These are phyloP conservation scores for Cylas formicarius DNA, from an alignment of 1,140 invertebrate genomes.

Conservation along the genomic window DNA sequence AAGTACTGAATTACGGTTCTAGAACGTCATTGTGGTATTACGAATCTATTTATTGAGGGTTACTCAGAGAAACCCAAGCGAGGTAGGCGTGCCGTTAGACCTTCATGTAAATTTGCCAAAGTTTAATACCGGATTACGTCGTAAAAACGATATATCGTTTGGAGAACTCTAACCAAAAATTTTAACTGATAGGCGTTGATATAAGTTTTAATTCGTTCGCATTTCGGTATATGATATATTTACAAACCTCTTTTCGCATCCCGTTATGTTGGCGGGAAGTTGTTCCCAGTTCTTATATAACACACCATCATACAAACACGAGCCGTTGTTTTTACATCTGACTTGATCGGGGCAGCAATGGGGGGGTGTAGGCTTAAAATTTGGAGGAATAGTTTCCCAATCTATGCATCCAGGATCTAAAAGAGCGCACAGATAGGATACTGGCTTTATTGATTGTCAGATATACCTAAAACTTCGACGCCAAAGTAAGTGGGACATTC, in stretches of 20 bases:
- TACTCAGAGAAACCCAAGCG: too few species aligned
- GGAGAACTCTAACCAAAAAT: too few species aligned
- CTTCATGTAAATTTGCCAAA: too few species aligned
- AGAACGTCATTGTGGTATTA: too few species aligned
- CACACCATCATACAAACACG: constrained; percentile 61
- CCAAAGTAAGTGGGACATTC: constrained; percentile 77
- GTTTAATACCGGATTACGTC: too few species aligned
- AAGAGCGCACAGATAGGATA: background rate
- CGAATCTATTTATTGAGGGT: too few species aligned
- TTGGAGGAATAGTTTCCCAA: constrained; percentile 71
- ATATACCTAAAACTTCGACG: constrained; percentile 52
- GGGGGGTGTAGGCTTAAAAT: constrained; percentile 64
- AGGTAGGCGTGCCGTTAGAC: too few species aligned
- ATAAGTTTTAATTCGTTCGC: background rate
- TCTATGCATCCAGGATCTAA: constrained; percentile 73
- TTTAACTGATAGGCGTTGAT: too few species aligned
- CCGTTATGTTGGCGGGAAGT: constrained; percentile 55
- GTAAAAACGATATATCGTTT: too few species aligned
- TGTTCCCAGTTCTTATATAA: constrained; percentile 51
- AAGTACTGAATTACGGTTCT: too few species aligned
- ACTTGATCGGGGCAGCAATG: constrained; percentile 76
- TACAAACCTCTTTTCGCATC: constrained; percentile 62
- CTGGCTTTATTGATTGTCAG: background rate
- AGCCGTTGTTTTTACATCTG: constrained; percentile 68
- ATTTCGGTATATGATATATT: background rate